phyloP scores from a whole-genome alignment of 2,113 vertebrate genomes.

The Phylloscopus trochiloides region DNA sequence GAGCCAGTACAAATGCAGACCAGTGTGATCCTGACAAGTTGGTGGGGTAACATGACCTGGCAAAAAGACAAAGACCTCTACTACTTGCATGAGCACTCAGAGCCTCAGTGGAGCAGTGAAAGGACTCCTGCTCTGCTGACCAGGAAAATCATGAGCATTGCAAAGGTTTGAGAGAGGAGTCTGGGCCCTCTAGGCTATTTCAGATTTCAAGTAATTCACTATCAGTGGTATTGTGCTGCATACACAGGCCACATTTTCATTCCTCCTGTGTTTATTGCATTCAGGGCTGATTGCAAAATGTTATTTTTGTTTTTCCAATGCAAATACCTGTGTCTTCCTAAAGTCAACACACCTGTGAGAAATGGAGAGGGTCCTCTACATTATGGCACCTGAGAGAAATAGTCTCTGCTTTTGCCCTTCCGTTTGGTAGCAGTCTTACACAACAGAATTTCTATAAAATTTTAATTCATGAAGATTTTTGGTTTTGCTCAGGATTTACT shows the following conservation, averaged over 20 bases:
- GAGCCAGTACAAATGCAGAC: background rate
- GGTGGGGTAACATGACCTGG: background rate
- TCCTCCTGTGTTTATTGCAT: background rate
- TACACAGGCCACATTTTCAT: rapidly evolving
- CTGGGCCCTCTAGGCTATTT: background rate
- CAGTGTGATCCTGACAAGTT: background rate
- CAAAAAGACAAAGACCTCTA: background rate
- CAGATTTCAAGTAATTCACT: background rate
- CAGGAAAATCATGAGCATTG: rapidly evolving
- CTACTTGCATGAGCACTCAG: rapidly evolving
- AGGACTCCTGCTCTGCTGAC: background rate
- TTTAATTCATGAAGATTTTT: background rate
- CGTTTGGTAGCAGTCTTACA: background rate
- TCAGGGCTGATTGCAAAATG: background rate
- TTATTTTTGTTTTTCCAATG: background rate
- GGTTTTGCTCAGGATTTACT: background rate
- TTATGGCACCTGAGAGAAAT: background rate
- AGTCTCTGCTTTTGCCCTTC: background rate
- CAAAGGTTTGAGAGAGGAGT: background rate
- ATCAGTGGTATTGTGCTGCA: background rate
- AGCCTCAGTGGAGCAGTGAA: background rate
- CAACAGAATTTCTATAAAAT: background rate
- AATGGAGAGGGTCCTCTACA: background rate
- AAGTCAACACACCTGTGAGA: background rate
- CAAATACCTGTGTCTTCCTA: background rate